Evolutionary conservation across 2,797 vertebrate genomes (phyloP).

Genomic region (Linurgus olivaceus): DNA sequence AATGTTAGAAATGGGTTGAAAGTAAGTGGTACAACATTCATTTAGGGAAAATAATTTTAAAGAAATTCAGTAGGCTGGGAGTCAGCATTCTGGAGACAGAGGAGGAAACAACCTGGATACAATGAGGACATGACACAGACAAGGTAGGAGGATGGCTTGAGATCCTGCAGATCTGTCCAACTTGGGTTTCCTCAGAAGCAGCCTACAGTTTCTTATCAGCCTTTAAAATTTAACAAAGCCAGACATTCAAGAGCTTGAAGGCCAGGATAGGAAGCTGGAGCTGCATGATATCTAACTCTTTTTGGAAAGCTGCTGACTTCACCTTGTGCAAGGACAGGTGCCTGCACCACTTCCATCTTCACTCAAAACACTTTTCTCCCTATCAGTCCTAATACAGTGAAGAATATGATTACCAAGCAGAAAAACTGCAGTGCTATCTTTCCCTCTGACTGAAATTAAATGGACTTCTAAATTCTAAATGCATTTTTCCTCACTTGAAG

Average conservation of each 20-base stretch:
- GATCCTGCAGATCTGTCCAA: not conserved
- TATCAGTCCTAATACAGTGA: not conserved
- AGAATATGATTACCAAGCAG: not conserved
- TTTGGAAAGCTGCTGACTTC: not conserved
- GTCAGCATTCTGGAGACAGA: not conserved
- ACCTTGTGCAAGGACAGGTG: not conserved
- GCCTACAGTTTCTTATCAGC: not conserved
- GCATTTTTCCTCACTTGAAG: not conserved
- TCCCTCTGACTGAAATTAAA: not conserved
- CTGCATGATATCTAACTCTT: not conserved
- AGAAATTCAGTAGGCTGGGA: not conserved
- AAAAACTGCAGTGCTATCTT: not conserved
- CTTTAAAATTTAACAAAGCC: not conserved
- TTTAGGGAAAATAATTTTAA: not conserved
- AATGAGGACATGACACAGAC: not conserved
- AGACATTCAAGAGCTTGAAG: not conserved
- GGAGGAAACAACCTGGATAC: not conserved
- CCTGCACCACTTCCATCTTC: not conserved
- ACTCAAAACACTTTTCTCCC: not conserved
- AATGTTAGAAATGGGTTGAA: not conserved
- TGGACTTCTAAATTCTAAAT: constrained; percentile 6
- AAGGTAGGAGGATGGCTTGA: not conserved
- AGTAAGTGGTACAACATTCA: not conserved
- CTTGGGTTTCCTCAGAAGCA: not conserved
- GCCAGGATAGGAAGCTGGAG: not conserved